Base-by-base conservation (phyloP, 2,888 invertebrate genomes). In the Pollenia griseotomentosa region DNA sequence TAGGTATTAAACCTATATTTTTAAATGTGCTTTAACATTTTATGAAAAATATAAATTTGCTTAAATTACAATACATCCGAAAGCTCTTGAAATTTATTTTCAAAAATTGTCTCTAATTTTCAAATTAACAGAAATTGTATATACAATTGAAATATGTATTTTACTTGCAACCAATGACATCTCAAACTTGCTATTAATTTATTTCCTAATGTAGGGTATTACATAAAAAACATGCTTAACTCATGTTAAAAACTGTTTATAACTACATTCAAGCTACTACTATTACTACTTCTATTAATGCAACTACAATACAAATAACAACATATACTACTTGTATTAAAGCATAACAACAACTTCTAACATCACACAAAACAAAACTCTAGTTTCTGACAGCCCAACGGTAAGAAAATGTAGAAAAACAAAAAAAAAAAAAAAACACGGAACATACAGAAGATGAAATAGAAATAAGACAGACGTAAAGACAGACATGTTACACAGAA, bases 401-500 rank as follows among this genome's bases (percentile, higher is more conserved):
- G 66, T 51, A 73, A 65, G 3, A 63, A 78, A 46, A 16, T 53
- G 40, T 23, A 73, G 12, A 44, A 14, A 19, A 6, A 55, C 40
- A 16, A 75, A 74, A 16, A 7, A 66, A 79, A n/a, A 16, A 40
- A 48, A 66, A 42, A 51, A 11, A 2, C 59, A 61, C 23, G 5
- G 33, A 80, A 80, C 44, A 66, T 42, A 42, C 42, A 19, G n/a
- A 46, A 74, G 57, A 74, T 81, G 74, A 81, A 82, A 75, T 51
- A 66, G 44, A 74, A 75, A 59, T 16, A 78, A 83, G 65, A 65
- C 19, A 70, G 55, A 77, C 66, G 10, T 16, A 42, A 42, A 80
- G 79, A 79, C 83, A 23, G 83, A 75, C 83, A 73, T 86, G 83
- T 80, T 83, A 80, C 48, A 86, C 75, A 86, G 86, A 86, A 86